Percentiles rank a stretch among this genome's conserved stretches.
Evolutionary conservation across 2,797 vertebrate species (phyloP).

Genomic region (Remorina albescens): DNA sequence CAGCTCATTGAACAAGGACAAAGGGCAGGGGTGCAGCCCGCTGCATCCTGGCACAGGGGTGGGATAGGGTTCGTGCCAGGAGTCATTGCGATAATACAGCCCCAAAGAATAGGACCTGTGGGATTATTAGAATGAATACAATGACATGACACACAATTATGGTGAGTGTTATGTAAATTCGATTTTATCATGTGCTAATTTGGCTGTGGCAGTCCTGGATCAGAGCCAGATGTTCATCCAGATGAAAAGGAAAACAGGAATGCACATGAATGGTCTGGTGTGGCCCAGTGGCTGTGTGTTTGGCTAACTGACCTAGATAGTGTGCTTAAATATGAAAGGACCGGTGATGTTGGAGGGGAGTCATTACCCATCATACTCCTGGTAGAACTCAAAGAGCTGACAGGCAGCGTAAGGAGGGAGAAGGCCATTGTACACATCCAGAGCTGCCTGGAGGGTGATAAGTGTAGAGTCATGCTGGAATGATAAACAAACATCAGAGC

Average conservation of each 20-base stretch:
- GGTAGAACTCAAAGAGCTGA: constrained; percentile 91
- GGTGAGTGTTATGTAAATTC: constrained; percentile 42
- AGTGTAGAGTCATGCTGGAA: constrained; percentile 91
- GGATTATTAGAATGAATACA: constrained; percentile 55
- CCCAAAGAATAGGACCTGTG: constrained; percentile 87
- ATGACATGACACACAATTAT: constrained; percentile 52
- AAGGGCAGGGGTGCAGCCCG: constrained; percentile 84
- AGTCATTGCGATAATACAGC: constrained; percentile 90
- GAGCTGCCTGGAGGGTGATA: constrained; percentile 91
- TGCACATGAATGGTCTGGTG: constrained; percentile 17
- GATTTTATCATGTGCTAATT: constrained; percentile 54
- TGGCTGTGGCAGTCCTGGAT: constrained; percentile 39
- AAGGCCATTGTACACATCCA: constrained; percentile 88
- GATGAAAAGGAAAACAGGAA: constrained; percentile 34
- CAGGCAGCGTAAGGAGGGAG: constrained; percentile 91
- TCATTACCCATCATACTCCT: constrained; percentile 85
- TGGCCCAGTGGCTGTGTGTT: constrained; percentile 11
- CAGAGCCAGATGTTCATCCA: constrained; percentile 34
- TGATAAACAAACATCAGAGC: constrained; percentile 44
- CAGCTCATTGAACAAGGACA: constrained; percentile 85
- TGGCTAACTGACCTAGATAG: constrained; percentile 60
- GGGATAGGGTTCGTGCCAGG: constrained; percentile 81
- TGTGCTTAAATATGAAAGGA: constrained; percentile 55
- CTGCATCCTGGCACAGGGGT: constrained; percentile 87
- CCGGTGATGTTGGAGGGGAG: constrained; percentile 33